Percentiles rank a stretch among this genome's conserved stretches.
Conservation (phyloP, 2,888 invertebrate genomes). For the Scaptomyza tumidula region DNA sequence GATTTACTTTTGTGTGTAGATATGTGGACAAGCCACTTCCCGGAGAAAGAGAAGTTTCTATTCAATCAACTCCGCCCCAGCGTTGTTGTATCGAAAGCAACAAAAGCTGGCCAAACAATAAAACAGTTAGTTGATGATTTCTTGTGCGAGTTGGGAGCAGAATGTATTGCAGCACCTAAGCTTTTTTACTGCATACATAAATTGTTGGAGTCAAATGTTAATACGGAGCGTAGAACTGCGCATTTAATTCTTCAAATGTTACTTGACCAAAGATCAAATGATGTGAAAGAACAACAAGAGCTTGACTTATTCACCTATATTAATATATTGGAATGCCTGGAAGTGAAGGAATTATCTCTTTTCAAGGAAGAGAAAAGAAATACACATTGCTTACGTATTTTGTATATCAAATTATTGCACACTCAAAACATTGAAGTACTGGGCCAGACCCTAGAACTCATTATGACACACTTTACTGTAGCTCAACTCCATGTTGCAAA, state of each 20-base stretch:
- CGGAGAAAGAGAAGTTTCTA: constrained; percentile 2
- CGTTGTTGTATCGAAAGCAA: background rate
- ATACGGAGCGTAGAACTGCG: background rate
- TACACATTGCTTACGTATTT: constrained; percentile 3
- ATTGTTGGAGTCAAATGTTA: background rate
- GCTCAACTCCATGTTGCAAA: constrained; percentile 1
- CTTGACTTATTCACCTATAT: too few species aligned
- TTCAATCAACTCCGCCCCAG: constrained; percentile 1
- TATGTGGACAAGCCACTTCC: constrained; percentile 8
- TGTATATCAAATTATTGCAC: constrained; percentile 8
- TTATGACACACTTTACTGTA: constrained; percentile 16
- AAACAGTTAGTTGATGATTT: background rate
- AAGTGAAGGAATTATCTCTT: constrained; percentile 4
- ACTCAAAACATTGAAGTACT: background rate
- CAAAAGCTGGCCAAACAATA: background rate
- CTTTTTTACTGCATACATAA: background rate
- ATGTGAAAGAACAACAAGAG: too few species aligned
- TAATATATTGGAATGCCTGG: too few species aligned
- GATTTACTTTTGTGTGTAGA: constrained; percentile 1
- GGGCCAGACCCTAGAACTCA: background rate
- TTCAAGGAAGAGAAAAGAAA: background rate
- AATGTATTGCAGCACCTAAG: background rate
- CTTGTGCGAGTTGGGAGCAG: background rate
- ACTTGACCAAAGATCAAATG: background rate
- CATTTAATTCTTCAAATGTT: constrained; percentile 9